Conservation (phyloP, 2,113 vertebrate species). For the Plecotus auritus region DNA sequence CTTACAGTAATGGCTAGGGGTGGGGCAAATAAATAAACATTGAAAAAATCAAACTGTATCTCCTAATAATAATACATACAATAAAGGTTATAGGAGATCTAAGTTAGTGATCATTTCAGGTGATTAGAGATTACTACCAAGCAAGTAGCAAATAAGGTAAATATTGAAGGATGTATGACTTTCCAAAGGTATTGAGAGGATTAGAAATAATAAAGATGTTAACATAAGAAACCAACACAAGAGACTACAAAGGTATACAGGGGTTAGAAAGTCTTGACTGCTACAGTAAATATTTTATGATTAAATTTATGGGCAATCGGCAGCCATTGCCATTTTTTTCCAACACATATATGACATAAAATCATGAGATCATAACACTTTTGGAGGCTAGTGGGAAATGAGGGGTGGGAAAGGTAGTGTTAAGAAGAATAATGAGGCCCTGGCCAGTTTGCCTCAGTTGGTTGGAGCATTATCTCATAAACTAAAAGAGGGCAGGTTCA, state of each 20-base stretch:
- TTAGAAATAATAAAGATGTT: neutral
- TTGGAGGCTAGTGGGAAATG: neutral
- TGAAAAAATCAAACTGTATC: neutral
- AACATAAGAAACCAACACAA: neutral
- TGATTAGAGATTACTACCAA: neutral
- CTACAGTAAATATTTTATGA: neutral
- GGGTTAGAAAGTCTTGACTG: neutral
- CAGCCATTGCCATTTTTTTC: neutral
- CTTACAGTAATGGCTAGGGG: neutral
- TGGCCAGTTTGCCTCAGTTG: neutral
- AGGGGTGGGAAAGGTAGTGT: fast-evolving
- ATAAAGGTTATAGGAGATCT: neutral
- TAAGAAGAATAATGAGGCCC: neutral
- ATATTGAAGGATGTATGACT: neutral
- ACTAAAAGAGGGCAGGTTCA: neutral
- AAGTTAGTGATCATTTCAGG: neutral
- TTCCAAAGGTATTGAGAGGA: neutral
- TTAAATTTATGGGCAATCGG: neutral
- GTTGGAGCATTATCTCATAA: neutral
- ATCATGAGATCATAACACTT: neutral
- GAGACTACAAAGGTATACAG: neutral
- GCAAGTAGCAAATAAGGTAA: neutral
- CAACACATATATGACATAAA: neutral
- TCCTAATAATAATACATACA: neutral
- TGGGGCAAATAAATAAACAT: neutral